Conservation (phyloP, 2,113 vertebrate genomes). For the Aphyosemion australe region DNA sequence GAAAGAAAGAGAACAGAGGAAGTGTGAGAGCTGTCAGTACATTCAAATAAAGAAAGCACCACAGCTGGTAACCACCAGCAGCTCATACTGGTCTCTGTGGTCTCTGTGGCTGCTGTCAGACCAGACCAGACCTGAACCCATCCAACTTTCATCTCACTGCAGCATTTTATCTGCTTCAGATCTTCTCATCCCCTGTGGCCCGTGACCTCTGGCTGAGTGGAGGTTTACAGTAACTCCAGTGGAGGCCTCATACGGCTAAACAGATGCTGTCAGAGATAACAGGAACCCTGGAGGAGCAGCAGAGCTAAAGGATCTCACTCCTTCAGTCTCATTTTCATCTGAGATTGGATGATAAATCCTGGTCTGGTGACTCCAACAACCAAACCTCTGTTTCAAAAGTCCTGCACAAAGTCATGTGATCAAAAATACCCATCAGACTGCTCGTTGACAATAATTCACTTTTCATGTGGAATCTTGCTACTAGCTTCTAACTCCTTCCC, state of each 20-base stretch:
- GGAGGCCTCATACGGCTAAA: neutral
- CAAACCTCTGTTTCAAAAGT: too few species aligned
- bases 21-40: slow-evolving; percentile 25
- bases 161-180: slow-evolving; percentile 24
- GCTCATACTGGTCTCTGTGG: neutral
- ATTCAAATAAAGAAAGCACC: neutral
- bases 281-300: neutral
- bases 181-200: slow-evolving; percentile 14
- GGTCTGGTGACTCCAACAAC: too few species aligned
- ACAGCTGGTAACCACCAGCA: neutral
- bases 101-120: neutral
- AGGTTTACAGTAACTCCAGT: slow-evolving; percentile 30
- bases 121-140: neutral
- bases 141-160: neutral
- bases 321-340: neutral
- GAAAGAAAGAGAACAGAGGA: slow-evolving; percentile 44
- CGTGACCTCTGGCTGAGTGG: slow-evolving; percentile 15
- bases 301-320: neutral
- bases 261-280: neutral
- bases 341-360: too few species aligned
- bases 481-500: too few species aligned
- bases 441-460: too few species aligned
- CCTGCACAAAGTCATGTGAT: too few species aligned
- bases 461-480: too few species aligned
- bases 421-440: too few species aligned